These are phyloP conservation scores for Apamea anceps DNA, from an alignment of 2,888 invertebrate species.

Conservation along the genomic window DNA sequence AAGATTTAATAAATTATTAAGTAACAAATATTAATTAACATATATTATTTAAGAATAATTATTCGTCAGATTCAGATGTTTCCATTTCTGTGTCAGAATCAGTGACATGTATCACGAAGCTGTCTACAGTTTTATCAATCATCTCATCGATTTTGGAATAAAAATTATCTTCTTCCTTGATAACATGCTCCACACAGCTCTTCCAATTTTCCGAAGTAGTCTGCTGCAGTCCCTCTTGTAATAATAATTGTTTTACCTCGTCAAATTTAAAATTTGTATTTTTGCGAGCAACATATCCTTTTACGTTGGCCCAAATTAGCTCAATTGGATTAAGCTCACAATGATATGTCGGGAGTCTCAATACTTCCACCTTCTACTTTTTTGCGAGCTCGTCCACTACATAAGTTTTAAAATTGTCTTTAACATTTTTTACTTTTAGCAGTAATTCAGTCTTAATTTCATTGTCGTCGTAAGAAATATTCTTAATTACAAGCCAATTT, in stretches of 20 bases:
- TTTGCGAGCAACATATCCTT: conserved; percentile 35
- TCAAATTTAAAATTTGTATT: conserved; percentile 45
- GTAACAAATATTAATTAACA: conserved; percentile 15
- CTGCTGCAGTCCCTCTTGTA: conserved; percentile 27
- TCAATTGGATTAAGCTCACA: conserved; percentile 41
- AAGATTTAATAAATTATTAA: not conserved
- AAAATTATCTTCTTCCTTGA: conserved; percentile 32
- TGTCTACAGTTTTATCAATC: conserved; percentile 37
- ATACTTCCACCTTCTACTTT: conserved; percentile 11
- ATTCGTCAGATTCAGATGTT: conserved; percentile 19
- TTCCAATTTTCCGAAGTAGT: conserved; percentile 34
- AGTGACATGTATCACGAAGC: conserved; percentile 17
- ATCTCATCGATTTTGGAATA: conserved; percentile 31
- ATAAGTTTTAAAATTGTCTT: conserved; percentile 27
- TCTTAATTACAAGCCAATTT: conserved; percentile 36
- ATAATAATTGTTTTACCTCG: conserved; percentile 19
- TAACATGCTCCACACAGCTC: conserved; percentile 32
- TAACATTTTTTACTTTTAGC: conserved; percentile 32
- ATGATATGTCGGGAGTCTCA: conserved; percentile 9
- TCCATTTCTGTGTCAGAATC: conserved; percentile 22
- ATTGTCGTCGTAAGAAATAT: conserved; percentile 20
- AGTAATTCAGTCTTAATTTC: conserved; percentile 36
- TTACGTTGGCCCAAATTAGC: conserved; percentile 34
- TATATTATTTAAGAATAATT: conserved; percentile 21
- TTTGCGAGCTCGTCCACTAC: conserved; percentile 23